These are phyloP conservation scores for Tringa solitaria DNA, from an alignment of 2,113 vertebrate species.

Conservation along the genomic window DNA sequence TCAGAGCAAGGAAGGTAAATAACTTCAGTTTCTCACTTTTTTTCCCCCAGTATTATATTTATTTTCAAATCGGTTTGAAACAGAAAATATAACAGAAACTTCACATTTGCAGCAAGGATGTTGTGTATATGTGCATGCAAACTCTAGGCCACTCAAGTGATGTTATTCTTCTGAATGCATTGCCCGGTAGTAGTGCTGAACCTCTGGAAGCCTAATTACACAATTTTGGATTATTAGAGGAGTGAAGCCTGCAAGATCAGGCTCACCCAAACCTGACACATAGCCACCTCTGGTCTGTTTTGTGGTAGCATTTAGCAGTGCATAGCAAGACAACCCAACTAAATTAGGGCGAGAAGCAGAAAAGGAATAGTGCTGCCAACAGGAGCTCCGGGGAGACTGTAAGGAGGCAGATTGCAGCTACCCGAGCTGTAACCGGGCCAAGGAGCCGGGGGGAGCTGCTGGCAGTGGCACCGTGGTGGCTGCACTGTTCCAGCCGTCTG, in stretches of 20 bases:
- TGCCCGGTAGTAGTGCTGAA: accelerated
- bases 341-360: slow-evolving; percentile 19
- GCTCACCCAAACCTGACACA: neutral
- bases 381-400: neutral
- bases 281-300: neutral
- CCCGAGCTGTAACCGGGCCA: neutral
- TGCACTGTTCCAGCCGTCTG: neutral
- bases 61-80: neutral
- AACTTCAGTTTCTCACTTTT: neutral
- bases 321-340: neutral
- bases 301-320: neutral
- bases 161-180: neutral
- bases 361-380: slow-evolving; percentile 22
- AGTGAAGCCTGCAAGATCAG: neutral
- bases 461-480: neutral
- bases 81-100: neutral
- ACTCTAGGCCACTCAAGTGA: neutral
- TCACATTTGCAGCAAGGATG: neutral
- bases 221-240: neutral
- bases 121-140: neutral
- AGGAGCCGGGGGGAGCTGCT: neutral
- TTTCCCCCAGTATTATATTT: neutral
- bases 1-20: neutral
- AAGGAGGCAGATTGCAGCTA: slow-evolving; percentile 31
- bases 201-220: neutral